Base-by-base conservation (phyloP, 2,797 vertebrate species). In the Allobates femoralis region DNA sequence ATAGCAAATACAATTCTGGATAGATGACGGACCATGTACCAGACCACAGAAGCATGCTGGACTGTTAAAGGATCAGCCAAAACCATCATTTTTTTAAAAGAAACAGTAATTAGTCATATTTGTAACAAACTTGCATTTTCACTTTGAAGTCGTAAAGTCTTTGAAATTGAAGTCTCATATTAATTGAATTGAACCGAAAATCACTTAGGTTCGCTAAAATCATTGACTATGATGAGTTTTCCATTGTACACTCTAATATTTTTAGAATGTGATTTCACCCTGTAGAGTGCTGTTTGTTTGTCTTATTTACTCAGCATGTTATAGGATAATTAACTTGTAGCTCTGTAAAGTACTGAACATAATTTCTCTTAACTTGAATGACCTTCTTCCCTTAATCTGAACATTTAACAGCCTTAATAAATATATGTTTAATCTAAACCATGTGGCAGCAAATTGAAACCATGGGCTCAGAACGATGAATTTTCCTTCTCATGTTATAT, bases 371-470 rank as follows among this genome's bases (percentile, higher is more conserved):
- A 93, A 94, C 93, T 93, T 89, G 91, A 93, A 92, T 93, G 93
- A 94, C 94, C 94, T 86, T 82, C 94, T 91, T 93, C 93, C 93
- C 91, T 91, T 90, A 90, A 93, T 84, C 92, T 95, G 94, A 94
- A 94, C 95, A 96, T 94, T 94, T 95, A 94, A 94, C 89, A 87
- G 96, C 95, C 93, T 96, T 96, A 94, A 96, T 97, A 97, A 96
- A 97, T 96, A 96, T 91, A 92, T 92, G 93, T 95, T 95, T 97
- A 96, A 97, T 96, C 96, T 96, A 96, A 96, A 96, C 94, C 96
- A 96, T 96, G 95, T 96, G 96, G 93, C 87, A 32, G 91, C 93
- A 97, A 97, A 97, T 96, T 96, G 95, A 95, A 97, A 97, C 96
- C 95, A 96, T 90, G 92, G 94, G 93, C 95, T 95, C 96, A 94